Evolutionary conservation across 2,113 vertebrate species (phyloP), one percentile per base, ranked within the genome.

Genomic region (Pseudorectes ferrugineus): DNA sequence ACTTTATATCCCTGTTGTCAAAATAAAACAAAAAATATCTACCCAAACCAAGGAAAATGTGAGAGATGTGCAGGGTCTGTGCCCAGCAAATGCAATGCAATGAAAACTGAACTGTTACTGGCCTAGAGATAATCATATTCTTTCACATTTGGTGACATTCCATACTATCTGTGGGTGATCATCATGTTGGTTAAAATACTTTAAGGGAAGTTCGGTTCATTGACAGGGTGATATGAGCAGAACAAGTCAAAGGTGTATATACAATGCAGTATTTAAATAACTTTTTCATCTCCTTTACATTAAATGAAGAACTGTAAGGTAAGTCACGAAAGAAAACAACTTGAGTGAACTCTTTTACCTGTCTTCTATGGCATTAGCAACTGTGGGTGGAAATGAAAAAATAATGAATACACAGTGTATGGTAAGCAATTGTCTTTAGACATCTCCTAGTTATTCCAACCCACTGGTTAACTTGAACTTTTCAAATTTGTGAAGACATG

Each of bases 341-440:
- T 62, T 66, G 81, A 72, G 85, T 65, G 45, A 94, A 91, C 33
- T 42, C 4, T 57, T 89, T 89, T 36, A 28, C 77, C 77, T 92
- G 54, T 68, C 96, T 95, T 83, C 52, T 78, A 36, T 74, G 77
- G 59, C 92, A 87, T 22, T 96, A 88, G 48, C 57, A 95, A 58
- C 67, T 95, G 63, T 57, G 51, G 89, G 54, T 84, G 61, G n/a
- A 88, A 90, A 94, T 86, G 63, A 68, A 93, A 82, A 87, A 96
- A 88, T 68, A 93, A 90, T 95, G 93, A 97, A 84, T 97, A 85
- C n/a, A 83, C 36, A 61, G 40, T 52, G 35, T 24, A n/a, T 36
- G 58, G 10, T 71, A 78, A 96, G 29, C 24, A 54, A 16, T 26
- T 51, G 31, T 86, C 48, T 92, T 93, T 43, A 95, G 89, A 72